phyloP scores from a whole-genome alignment of 2,888 invertebrate genomes.

The Andrena chrysosceles region DNA sequence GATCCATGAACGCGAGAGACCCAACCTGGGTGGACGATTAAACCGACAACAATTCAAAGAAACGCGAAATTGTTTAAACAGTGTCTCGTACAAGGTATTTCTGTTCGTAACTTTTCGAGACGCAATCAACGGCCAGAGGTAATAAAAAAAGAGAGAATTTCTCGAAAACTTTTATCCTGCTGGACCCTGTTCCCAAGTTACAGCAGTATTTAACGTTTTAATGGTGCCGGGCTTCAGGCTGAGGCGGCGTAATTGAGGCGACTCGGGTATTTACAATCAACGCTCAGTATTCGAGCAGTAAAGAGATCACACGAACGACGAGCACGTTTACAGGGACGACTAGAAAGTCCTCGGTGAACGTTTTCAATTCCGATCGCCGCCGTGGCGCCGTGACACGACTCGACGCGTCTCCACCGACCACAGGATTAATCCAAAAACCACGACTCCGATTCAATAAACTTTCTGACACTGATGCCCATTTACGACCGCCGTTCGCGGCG shows the following conservation, averaged over 20 bases:
- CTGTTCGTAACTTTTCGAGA: not conserved
- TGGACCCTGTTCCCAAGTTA: not conserved
- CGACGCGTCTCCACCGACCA: not conserved
- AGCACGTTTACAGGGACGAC: not conserved
- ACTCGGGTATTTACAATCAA: not conserved
- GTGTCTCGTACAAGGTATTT: not conserved
- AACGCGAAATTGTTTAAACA: too few species aligned
- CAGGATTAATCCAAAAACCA: conserved; percentile 40
- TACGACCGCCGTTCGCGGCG: conserved; percentile 21
- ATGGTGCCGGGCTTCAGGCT: not conserved
- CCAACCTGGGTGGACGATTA: too few species aligned
- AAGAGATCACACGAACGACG: not conserved
- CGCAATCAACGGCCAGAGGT: not conserved
- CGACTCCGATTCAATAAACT: conserved; percentile 51
- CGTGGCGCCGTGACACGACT: not conserved
- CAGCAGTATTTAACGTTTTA: not conserved
- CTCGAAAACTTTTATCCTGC: not conserved
- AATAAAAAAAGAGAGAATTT: not conserved
- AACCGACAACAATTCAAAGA: too few species aligned
- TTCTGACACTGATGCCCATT: conserved; percentile 34
- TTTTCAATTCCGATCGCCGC: conserved; percentile 18
- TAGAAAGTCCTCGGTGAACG: not conserved
- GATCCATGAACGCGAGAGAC: not conserved
- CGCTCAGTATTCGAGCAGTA: not conserved
- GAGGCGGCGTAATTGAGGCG: not conserved